Percentiles rank a stretch among this genome's conserved stretches.
Evolutionary conservation across 1,140 invertebrate species (phyloP).

Genomic region (Pachyrhynchus sulphureomaculatus): DNA sequence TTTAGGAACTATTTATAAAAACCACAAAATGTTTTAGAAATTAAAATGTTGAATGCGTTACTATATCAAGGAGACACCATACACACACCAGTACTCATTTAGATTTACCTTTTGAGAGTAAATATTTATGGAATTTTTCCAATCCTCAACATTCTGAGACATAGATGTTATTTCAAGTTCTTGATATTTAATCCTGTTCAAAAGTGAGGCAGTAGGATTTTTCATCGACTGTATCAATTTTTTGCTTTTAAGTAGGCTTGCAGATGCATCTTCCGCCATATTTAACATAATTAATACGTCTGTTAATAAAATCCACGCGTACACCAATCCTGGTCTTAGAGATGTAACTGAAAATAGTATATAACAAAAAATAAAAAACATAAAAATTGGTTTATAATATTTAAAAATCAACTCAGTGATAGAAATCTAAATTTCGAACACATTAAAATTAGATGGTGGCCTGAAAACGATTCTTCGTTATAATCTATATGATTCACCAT

Average conservation of each 20-base stretch:
- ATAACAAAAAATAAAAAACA: too few relatives aligned
- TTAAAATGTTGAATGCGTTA: too few relatives aligned
- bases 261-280: constrained; percentile 58
- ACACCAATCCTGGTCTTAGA: constrained; percentile 45
- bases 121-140: constrained; percentile 44
- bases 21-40: too few relatives aligned
- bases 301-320: constrained; percentile 54
- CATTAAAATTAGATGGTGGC: too few relatives aligned
- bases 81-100: too few relatives aligned
- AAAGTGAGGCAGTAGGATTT: not conserved
- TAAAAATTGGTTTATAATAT: too few relatives aligned
- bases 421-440: too few relatives aligned
- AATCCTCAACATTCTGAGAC: constrained; percentile 53
- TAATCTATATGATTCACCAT: too few relatives aligned
- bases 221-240: constrained; percentile 42
- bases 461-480: too few relatives aligned
- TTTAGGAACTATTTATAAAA: too few relatives aligned
- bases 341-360: constrained; percentile 14
- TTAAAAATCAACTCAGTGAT: too few relatives aligned
- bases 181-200: constrained; percentile 6
- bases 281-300: constrained; percentile 59
- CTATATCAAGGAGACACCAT: too few relatives aligned
- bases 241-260: constrained; percentile 45
- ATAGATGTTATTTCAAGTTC: constrained; percentile 15
- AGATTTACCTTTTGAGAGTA: constrained; percentile 35